Conservation (phyloP, 2,888 invertebrate genomes). For the Micropterix aruncella region DNA sequence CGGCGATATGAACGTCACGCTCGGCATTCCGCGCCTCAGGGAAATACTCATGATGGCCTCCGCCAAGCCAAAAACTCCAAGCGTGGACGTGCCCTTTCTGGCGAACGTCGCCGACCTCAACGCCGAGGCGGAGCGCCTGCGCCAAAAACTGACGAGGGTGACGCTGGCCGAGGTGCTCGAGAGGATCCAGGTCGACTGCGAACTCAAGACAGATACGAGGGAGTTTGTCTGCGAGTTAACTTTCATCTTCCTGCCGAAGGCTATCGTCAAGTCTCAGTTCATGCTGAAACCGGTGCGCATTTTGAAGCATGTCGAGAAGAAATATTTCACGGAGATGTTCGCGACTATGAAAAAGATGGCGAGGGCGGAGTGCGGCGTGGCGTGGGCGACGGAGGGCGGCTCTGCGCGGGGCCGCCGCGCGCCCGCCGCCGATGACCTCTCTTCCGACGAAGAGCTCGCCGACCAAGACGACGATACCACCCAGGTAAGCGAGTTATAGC, state of each 20-base stretch:
- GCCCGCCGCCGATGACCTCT: slow-evolving; percentile 28
- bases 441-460: slow-evolving; percentile 54
- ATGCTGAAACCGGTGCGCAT: slow-evolving; percentile 54
- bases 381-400: slow-evolving; percentile 30
- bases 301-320: slow-evolving; percentile 58
- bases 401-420: slow-evolving; percentile 16
- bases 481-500: no score
- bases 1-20: slow-evolving; percentile 99
- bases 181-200: slow-evolving; percentile 46
- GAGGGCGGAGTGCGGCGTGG: slow-evolving; percentile 34
- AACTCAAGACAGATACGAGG: slow-evolving; percentile 40
- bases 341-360: slow-evolving; percentile 41
- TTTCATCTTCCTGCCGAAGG: slow-evolving; percentile 60
- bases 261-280: slow-evolving; percentile 60
- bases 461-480: slow-evolving; percentile 39
- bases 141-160: slow-evolving; percentile 62
- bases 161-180: slow-evolving; percentile 67
- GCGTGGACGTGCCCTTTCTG: slow-evolving; percentile 84
- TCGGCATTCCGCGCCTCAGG: slow-evolving; percentile 94
- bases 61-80: slow-evolving; percentile 87
- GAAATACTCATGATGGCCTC: slow-evolving; percentile 97
- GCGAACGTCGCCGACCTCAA: slow-evolving; percentile 27
- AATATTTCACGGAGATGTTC: slow-evolving; percentile 57
- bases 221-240: slow-evolving; percentile 50
- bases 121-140: slow-evolving; percentile 51